These are phyloP conservation scores for Drosophila nasuta DNA, from an alignment of 1,140 invertebrate species.

Conservation along the genomic window DNA sequence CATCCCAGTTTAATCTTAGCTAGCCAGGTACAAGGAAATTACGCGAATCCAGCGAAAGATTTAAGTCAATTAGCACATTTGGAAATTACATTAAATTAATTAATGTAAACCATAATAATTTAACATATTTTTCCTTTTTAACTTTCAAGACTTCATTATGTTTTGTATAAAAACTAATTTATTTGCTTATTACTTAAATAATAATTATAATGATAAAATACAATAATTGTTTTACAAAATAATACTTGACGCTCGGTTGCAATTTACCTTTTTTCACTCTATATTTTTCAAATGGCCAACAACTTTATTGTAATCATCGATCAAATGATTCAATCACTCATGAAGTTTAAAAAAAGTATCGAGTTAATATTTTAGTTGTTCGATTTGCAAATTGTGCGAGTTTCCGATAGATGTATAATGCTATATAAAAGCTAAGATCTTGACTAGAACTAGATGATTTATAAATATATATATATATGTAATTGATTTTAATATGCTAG, in stretches of 20 bases:
- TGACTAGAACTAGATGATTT: slow-evolving; percentile 43
- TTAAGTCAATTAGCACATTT: no score
- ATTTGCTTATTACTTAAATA: slow-evolving; percentile 72
- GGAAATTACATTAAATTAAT: no score
- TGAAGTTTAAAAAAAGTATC: slow-evolving; percentile 8
- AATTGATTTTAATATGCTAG: slow-evolving; percentile 30
- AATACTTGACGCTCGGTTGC: slow-evolving; percentile 66
- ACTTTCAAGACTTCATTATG: background rate
- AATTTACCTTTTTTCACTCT: slow-evolving; percentile 38
- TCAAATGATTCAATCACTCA: slow-evolving; percentile 30
- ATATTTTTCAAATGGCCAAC: slow-evolving; percentile 25
- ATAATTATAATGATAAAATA: slow-evolving; percentile 58
- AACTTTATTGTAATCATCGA: slow-evolving; percentile 35
- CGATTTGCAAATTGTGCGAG: slow-evolving; percentile 40
- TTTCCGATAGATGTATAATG: slow-evolving; percentile 20
- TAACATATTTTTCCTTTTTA: no score
- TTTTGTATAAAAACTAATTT: slow-evolving; percentile 76
- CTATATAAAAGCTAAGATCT: slow-evolving; percentile 25
- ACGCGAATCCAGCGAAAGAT: background rate
- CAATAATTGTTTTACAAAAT: slow-evolving; percentile 78
- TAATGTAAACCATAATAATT: no score
- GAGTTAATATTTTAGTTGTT: slow-evolving; percentile 3
- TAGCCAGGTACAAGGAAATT: background rate
- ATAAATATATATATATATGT: slow-evolving; percentile 27
- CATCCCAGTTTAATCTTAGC: no score